These are phyloP conservation scores for Sabatieria punctata DNA, from an alignment of 2,888 invertebrate genomes.

Conservation along the genomic window DNA sequence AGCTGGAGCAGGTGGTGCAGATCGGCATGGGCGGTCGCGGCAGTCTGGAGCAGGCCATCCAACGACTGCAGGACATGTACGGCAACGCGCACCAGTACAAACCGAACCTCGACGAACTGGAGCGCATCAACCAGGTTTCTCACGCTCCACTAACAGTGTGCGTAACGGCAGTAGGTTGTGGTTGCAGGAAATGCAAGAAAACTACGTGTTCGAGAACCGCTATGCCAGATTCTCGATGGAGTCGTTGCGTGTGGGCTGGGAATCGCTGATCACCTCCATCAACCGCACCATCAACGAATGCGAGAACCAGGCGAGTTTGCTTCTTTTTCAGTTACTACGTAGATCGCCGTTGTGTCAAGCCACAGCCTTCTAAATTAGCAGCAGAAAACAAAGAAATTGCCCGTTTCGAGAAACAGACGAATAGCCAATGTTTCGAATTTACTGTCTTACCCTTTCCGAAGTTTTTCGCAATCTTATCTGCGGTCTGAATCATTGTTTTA, in stretches of 20 bases:
- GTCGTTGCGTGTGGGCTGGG: constrained; percentile 97
- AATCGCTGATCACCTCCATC: constrained; percentile 90
- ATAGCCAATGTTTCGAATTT: too few species aligned
- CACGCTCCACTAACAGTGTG: too few species aligned
- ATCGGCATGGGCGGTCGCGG: constrained; percentile 80
- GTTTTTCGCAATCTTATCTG: too few species aligned
- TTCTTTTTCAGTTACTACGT: neutral
- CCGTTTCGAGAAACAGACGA: too few species aligned
- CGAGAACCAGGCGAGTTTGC: constrained; percentile 61
- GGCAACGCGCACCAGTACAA: constrained; percentile 84
- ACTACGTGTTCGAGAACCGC: constrained; percentile 99
- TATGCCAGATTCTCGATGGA: constrained; percentile 31
- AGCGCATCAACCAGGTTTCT: constrained; percentile 86
- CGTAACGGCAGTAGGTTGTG: too few species aligned
- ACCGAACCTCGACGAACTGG: constrained; percentile 92
- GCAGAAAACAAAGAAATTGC: too few species aligned
- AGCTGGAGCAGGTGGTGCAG: constrained; percentile 91
- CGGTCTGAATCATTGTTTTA: too few species aligned
- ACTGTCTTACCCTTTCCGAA: too few species aligned
- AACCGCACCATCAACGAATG: constrained; percentile 98
- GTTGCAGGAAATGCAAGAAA: constrained; percentile 73
- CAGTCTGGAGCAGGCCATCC: constrained; percentile 73
- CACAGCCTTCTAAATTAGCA: too few species aligned
- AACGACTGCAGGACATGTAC: constrained; percentile 80
- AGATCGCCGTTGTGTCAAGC: too few species aligned